Evolutionary conservation across 2,797 vertebrate species (phyloP).

Genomic region (Darevskia mixta): DNA sequence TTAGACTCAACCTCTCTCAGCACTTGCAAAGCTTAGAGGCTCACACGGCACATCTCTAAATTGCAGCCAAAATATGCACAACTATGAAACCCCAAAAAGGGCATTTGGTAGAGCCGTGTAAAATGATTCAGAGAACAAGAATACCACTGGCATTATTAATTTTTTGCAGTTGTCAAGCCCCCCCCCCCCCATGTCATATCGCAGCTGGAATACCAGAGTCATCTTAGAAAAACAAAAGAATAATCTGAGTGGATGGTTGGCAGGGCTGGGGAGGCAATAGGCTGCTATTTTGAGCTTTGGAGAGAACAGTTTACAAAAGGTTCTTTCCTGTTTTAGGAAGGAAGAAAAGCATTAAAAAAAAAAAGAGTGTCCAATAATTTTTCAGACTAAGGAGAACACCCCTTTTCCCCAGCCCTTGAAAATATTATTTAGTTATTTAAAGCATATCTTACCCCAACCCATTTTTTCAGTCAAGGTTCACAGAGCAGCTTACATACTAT

Average conservation of each 20-base stretch:
- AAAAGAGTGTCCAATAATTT: neutral
- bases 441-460: too few relatives aligned
- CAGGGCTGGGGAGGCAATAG: neutral
- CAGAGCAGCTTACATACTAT: too few relatives aligned
- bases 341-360: conserved; percentile 27
- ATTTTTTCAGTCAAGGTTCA: too few relatives aligned
- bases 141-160: neutral
- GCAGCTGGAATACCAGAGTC: conserved; percentile 51
- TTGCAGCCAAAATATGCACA: conserved; percentile 61
- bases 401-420: neutral
- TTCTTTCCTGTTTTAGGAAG: conserved; percentile 39
- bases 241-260: conserved; percentile 45
- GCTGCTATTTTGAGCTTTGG: conserved; percentile 57
- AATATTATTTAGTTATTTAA: neutral
- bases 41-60: conserved; percentile 65
- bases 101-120: conserved; percentile 55
- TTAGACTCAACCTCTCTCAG: conserved; percentile 60
- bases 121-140: conserved; percentile 62
- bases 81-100: conserved; percentile 41
- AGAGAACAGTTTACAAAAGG: conserved; percentile 24
- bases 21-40: conserved; percentile 59
- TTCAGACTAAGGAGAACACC: neutral
- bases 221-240: conserved; percentile 56
- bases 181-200: conserved; percentile 56
- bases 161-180: conserved; percentile 55